Base-by-base conservation (phyloP, 2,888 invertebrate genomes). In the Orthonevra nobilis region DNA sequence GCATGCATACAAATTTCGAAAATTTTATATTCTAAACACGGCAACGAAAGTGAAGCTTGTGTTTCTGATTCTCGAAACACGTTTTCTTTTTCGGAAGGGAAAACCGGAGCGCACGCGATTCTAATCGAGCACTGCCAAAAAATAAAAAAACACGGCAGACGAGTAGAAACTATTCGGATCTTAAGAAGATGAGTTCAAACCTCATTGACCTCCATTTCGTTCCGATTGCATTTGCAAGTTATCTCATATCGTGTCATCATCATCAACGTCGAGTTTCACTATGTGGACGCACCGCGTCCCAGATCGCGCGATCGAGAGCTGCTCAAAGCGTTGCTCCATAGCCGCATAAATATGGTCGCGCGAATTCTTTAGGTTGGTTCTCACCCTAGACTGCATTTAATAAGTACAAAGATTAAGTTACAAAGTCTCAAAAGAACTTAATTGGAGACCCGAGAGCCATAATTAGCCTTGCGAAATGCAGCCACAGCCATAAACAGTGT, bases 41-140 rank as follows among this genome's bases (percentile, higher is more conserved):
- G 61, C 42, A 52, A 73, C 23, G 79, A 79, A 79, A 79, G 79
- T 68, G 73, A 79, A 79, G 73, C 56, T 68, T 56, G 54, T 68
- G 32, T 23, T 64, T 72, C 60, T 52, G 72, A 77, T 60, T 72
- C 60, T 54, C 30, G 28, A 73, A 66, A 48, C 77, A 60, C 42
- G 50, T 42, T 70, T 63, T 44, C n/a, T n/a, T n/a, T 44, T 48
- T 50, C 54, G 34, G 15, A 46, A 17, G 54, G 54, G 73, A 79
- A 79, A 73, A 61, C 46, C 34, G 23, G 64, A 64, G 38, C 58
- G 36, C 54, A 52, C 17, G 34, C 19, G 56, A 69, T 69, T 34
- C 46, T 40, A 38, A 63, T 58, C 30, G 23, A n/a, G n/a, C 4
- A 14, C 9, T 69, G 58, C 70, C 58, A 60, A 68, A 58, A 44